Percentiles rank a stretch among this genome's conserved stretches.
Evolutionary conservation across 2,888 invertebrate species (phyloP).

Genomic region (Ornithoptera alexandrae): DNA sequence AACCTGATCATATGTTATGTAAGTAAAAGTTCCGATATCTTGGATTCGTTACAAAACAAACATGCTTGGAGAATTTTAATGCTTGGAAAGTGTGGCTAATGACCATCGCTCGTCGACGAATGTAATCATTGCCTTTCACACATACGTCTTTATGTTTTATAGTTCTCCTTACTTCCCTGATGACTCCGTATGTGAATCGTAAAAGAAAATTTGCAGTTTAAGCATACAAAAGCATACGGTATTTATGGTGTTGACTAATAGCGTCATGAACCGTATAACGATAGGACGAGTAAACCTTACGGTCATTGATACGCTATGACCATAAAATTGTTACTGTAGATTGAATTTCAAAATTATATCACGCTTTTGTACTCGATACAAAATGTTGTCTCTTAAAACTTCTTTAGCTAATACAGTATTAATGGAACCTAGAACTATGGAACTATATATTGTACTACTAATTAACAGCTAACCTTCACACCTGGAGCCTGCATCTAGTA

Average conservation of each 20-base stretch:
- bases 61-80: conserved; percentile 35
- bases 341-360: no score
- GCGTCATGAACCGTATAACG: no score
- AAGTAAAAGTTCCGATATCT: conserved; percentile 25
- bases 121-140: conserved; percentile 60
- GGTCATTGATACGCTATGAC: background rate
- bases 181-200: conserved; percentile 1
- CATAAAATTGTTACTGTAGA: background rate
- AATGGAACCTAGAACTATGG: no score
- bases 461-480: no score
- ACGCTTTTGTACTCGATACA: no score
- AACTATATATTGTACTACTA: no score
- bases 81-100: conserved; percentile 66
- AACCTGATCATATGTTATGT: conserved; percentile 7
- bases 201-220: background rate
- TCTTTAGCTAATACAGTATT: no score
- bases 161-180: conserved; percentile 44
- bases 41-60: conserved; percentile 40
- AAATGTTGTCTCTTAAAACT: no score
- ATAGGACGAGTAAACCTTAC: no score
- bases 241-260: no score
- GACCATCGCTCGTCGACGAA: conserved; percentile 37
- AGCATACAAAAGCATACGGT: no score
- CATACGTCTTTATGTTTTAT: conserved; percentile 45
- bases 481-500: no score